Evolutionary conservation across 1,140 invertebrate species (phyloP).

Genomic region (Monomorium pharaonis): DNA sequence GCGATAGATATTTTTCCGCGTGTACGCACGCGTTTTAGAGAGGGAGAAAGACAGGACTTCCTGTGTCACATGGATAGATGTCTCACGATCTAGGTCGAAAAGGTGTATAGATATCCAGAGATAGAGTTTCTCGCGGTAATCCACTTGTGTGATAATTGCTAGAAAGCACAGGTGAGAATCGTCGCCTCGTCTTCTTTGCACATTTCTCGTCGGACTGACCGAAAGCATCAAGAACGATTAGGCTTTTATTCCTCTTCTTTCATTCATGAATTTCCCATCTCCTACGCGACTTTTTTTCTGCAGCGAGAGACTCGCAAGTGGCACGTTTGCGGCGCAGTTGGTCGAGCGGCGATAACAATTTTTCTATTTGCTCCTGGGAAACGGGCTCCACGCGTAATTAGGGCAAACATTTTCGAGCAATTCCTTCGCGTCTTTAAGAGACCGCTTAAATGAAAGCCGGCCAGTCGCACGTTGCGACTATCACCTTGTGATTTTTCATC

Average conservation of each 20-base stretch:
- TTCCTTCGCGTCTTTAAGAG: background rate
- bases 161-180: background rate
- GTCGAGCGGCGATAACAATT: background rate
- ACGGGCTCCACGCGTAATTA: background rate
- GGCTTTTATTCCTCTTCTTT: background rate
- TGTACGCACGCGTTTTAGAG: background rate
- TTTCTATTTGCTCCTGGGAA: background rate
- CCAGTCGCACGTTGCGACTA: background rate
- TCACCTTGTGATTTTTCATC: slow-evolving; percentile 10
- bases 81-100: slow-evolving; percentile 21
- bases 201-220: background rate
- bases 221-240: background rate
- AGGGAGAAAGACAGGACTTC: background rate
- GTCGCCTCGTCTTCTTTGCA: background rate
- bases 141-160: background rate
- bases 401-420: slow-evolving; percentile 5
- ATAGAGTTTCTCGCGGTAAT: slow-evolving; percentile 14
- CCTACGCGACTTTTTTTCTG: background rate
- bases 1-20: too few species aligned
- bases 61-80: background rate
- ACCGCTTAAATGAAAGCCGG: slow-evolving; percentile 40
- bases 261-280: background rate
- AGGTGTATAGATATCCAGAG: background rate
- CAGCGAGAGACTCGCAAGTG: background rate
- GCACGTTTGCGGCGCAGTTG: background rate